Evolutionary conservation across 2,888 invertebrate species (phyloP), one percentile per base, ranked within the genome.

Genomic region (Mimachlamys varia): DNA sequence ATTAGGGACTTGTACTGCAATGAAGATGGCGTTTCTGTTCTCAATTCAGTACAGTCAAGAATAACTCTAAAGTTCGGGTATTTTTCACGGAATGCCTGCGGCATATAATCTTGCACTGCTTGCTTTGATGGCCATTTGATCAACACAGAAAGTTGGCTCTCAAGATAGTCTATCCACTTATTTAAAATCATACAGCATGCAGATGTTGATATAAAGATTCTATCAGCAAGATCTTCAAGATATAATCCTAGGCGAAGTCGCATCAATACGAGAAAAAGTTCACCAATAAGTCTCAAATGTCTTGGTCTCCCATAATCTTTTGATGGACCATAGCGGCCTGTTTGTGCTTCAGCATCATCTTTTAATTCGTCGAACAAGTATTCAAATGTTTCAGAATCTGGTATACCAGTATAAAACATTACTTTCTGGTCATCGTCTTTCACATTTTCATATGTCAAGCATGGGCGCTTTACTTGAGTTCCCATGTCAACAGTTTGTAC

Each of bases 361-460:
- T 90, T 38, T 49, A 92, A 13, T 88, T 91, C 91, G 37, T 92
- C 90, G 90, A 92, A 93, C 17, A 92, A 55, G 4, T 55, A 33
- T 27, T 55, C 37, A 90, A 93, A 92, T 55, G 90, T 91, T 19
- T 44, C 55, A 49, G 62, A 87, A 89, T 89, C 88, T n/a, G 92
- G 92, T 27, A 93, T 49, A 17, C 92, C 91, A 88, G 92, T 92
- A 89, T 92, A 91, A 89, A 92, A 92, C 88, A 89, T 90, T 33
- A 89, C 88, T 44, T 91, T 89, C 22, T 90, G 37, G 13, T 89
- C 87, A 89, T 53, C 33, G 4, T 27, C 27, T 38, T 38, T 88
- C 22, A 92, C 92, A 87, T 92, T 91, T 53, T 90, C 91, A 89
- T 89, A 88, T 22, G 89, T 90, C 19, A 91, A 10, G 17, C 17